phyloP scores from a whole-genome alignment of 2,113 vertebrate genomes.

The Perognathus longimembris region DNA sequence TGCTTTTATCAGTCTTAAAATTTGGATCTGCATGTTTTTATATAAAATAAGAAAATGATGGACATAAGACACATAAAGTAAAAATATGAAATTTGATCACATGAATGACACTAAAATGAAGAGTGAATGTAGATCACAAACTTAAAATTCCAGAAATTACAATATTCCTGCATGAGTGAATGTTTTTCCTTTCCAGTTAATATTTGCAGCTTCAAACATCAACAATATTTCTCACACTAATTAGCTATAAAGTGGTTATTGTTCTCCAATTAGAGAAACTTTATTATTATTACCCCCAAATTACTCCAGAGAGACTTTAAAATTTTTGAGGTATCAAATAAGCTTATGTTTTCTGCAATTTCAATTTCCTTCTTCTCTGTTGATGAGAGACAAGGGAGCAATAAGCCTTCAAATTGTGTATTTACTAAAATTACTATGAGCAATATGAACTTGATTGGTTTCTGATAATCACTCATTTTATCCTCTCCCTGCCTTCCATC shows the following conservation, averaged over 20 bases:
- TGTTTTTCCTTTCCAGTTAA: background rate
- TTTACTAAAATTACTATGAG: constrained; percentile 67
- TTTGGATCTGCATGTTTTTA: constrained; percentile 8
- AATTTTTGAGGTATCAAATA: constrained; percentile 75
- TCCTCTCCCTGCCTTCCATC: background rate
- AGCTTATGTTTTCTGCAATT: constrained; percentile 69
- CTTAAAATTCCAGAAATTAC: background rate
- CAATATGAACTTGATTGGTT: constrained; percentile 68
- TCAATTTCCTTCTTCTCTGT: constrained; percentile 71
- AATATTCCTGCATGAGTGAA: background rate
- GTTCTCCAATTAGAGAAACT: constrained; percentile 75
- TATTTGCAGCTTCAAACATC: constrained; percentile 51
- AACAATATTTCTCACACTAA: constrained; percentile 82
- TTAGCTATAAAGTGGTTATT: constrained; percentile 75
- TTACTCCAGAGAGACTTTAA: constrained; percentile 76
- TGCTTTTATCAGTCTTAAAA: background rate
- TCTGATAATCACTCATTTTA: constrained; percentile 59
- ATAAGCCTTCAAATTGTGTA: constrained; percentile 64
- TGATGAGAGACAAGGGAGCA: constrained; percentile 69
- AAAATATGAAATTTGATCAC: constrained; percentile 19
- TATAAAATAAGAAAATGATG: constrained; percentile 30
- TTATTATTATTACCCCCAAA: constrained; percentile 78
- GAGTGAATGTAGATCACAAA: constrained; percentile 8
- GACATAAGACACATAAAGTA: background rate
- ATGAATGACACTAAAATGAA: constrained; percentile 7